Conservation (phyloP, 2,797 vertebrate genomes). For the Alouatta caraya region DNA sequence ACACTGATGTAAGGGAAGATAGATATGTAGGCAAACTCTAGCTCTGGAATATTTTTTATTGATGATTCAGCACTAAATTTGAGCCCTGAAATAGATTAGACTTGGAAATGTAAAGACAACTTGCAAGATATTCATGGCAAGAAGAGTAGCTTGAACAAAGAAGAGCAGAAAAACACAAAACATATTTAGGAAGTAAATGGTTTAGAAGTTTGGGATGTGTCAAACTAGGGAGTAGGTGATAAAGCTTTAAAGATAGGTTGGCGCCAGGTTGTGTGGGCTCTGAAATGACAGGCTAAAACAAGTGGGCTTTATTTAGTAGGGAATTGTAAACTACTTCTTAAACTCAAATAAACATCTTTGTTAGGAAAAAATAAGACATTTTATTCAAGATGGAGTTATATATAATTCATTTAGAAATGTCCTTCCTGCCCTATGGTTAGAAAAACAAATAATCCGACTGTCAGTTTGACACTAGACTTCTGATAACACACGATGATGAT, state of each 20-base stretch:
- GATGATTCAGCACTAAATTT: background rate
- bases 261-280: background rate
- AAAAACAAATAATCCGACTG: constrained; percentile 19
- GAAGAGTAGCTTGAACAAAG: background rate
- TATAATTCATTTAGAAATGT: constrained; percentile 44
- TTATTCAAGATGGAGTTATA: constrained; percentile 41
- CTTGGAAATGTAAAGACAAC: background rate
- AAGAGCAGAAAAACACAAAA: background rate
- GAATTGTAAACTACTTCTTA: constrained; percentile 34
- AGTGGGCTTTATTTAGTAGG: constrained; percentile 28
- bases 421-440: background rate
- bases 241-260: constrained; percentile 45
- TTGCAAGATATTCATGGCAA: background rate
- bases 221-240: background rate
- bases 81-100: background rate
- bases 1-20: background rate
- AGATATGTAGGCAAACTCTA: background rate
- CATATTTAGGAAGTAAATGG: background rate
- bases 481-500: background rate
- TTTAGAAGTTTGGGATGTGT: background rate
- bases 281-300: constrained; percentile 23
- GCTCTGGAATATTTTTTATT: background rate
- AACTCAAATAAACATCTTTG: constrained; percentile 64
- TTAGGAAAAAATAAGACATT: background rate
- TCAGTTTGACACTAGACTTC: constrained; percentile 3